Evolutionary conservation across 2,797 vertebrate species (phyloP), one percentile per base, ranked within the genome.

Genomic region (Premnoplex brunnescens): DNA sequence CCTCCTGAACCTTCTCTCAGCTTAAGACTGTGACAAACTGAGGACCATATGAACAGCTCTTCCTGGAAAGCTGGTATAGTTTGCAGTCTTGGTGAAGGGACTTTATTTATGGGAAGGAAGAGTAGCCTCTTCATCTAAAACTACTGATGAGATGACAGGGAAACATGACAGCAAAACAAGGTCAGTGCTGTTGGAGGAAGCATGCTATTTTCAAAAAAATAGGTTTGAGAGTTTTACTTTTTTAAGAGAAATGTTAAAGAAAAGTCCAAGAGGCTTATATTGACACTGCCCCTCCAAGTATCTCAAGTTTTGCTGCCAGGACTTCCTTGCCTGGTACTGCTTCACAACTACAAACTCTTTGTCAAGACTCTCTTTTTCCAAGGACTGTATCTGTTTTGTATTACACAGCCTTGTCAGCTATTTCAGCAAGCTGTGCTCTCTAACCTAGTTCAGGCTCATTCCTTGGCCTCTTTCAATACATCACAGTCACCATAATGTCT

Each of bases 361-460:
- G 68, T 89, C 46, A 68, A 89, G 73, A 55, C 64, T 34, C 23
- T 51, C 18, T 51, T 94, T 71, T 89, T 90, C 66, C 88, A 75
- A 88, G 51, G 73, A 75, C 30, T 0, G 1, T 88, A 83, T 90
- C 58, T 86, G 51, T 83, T 94, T 64, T 64, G 66, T 88, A 67
- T 75, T 78, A 88, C 58, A 41, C 5, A 83, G 79, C n/a, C 46
- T 48, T 93, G 93, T 68, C 76, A 88, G 83, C 89, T 88, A 78
- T 78, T 97, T 84, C 80, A 75, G 78, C 83, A 88, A 93, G 80
- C 76, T 88, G 54, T 41, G 77, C 83, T 95, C 92, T 91, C 85
- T 91, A 94, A 86, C 95, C 93, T 77, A 95, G 67, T 88, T 96
- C 87, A 88, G 80, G 71, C 85, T 94, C 85, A 58, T 93, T 94